These are phyloP conservation scores for Orgyia antiqua DNA, from an alignment of 2,888 invertebrate genomes.

Conservation along the genomic window DNA sequence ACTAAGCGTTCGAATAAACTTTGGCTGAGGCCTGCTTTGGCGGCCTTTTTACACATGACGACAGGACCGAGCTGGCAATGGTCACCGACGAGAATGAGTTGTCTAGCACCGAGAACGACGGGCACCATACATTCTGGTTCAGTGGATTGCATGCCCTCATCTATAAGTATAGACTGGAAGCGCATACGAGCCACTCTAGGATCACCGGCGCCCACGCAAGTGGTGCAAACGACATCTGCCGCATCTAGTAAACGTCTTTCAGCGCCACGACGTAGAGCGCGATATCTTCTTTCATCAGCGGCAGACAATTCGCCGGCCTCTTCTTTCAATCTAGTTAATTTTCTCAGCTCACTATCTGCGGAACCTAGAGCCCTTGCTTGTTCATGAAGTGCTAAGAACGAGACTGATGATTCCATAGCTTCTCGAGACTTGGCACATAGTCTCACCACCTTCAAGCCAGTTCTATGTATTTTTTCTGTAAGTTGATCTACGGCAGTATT, in stretches of 20 bases:
- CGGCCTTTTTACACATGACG: slow-evolving; percentile 99
- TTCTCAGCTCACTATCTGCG: slow-evolving; percentile 91
- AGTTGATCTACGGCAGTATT: slow-evolving; percentile 99
- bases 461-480: slow-evolving; percentile 98
- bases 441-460: slow-evolving; percentile 95
- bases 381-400: slow-evolving; percentile 97
- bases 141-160: slow-evolving; percentile 98
- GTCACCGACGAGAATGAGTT: slow-evolving; percentile 98
- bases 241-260: slow-evolving; percentile 95
- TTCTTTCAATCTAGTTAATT: slow-evolving; percentile 97
- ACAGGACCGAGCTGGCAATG: slow-evolving; percentile 99
- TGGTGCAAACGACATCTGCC: slow-evolving; percentile 99
- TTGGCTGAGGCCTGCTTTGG: slow-evolving; percentile 96
- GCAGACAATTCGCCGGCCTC: slow-evolving; percentile 98
- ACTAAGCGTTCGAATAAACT: slow-evolving; percentile 98
- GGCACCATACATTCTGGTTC: slow-evolving; percentile 99
- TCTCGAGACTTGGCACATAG: slow-evolving; percentile 98
- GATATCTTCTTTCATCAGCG: slow-evolving; percentile 95
- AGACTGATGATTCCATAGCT: slow-evolving; percentile 98
- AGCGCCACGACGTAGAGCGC: slow-evolving; percentile 92
- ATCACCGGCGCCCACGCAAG: slow-evolving; percentile 99
- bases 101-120: slow-evolving; percentile 97
- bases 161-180: slow-evolving; percentile 97
- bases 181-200: slow-evolving; percentile 94
- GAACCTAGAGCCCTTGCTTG: slow-evolving; percentile 97